Evolutionary conservation across 2,113 vertebrate species (phyloP).

Genomic region (Melanerpes formicivorus): DNA sequence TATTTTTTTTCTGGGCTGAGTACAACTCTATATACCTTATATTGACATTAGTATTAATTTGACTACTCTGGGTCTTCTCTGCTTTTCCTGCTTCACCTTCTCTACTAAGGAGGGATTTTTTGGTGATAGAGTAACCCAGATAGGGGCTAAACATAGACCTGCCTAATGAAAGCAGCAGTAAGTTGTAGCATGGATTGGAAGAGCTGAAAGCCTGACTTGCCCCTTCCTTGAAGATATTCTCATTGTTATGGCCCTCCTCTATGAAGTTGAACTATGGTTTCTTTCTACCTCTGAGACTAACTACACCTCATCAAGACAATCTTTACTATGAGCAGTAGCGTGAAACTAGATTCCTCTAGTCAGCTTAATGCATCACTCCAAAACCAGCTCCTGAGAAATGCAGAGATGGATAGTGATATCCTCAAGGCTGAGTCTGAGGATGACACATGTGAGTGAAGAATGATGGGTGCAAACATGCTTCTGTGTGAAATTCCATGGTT

Average conservation of each 20-base stretch:
- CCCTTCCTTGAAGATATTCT: not conserved
- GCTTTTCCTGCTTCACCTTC: no score
- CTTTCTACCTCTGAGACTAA: constrained; percentile 13
- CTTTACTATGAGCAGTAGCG: constrained; percentile 21
- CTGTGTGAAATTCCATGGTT: not conserved
- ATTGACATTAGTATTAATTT: no score
- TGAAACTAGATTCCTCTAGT: not conserved
- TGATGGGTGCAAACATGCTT: not conserved
- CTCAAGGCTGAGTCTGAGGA: not conserved
- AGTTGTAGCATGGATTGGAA: not conserved
- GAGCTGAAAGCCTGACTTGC: not conserved
- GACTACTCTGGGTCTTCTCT: no score
- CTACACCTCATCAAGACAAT: not conserved
- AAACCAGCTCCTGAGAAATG: not conserved
- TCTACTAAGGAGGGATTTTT: no score
- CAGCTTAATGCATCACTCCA: not conserved
- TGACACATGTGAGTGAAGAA: not conserved
- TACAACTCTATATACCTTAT: no score
- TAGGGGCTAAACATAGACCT: not conserved
- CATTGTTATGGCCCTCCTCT: not conserved
- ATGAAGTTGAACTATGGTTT: not conserved
- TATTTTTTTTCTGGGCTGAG: no score
- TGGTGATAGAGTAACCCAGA: no score
- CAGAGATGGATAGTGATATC: not conserved
- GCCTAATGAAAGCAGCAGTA: not conserved